These are phyloP conservation scores for Nebria salina DNA, from an alignment of 2,888 invertebrate species.

Conservation along the genomic window DNA sequence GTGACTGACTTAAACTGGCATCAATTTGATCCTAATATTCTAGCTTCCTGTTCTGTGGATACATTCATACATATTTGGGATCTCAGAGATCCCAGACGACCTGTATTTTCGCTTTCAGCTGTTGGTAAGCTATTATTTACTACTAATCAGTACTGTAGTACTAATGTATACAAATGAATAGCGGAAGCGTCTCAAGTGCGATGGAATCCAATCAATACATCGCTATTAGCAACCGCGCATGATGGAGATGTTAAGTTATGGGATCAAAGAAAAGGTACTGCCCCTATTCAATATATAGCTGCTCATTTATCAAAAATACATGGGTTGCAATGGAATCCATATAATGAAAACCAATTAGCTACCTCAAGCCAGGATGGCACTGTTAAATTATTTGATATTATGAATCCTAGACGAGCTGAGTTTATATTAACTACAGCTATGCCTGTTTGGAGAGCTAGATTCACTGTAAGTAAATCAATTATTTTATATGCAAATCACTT, in stretches of 20 bases:
- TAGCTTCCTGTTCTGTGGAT: constrained; percentile 93
- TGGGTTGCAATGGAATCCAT: constrained; percentile 94
- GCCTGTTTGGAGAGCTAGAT: constrained; percentile 93
- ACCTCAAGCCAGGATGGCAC: constrained; percentile 96
- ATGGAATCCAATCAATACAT: constrained; percentile 87
- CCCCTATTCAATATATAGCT: constrained; percentile 91
- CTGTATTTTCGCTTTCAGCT: constrained; percentile 84
- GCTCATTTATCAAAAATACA: constrained; percentile 92
- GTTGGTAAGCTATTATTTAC: constrained; percentile 72
- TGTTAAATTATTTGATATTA: constrained; percentile 93
- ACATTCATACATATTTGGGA: constrained; percentile 96
- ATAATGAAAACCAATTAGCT: constrained; percentile 83
- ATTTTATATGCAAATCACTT: not conserved
- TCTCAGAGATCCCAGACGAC: constrained; percentile 84
- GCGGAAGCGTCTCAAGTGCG: constrained; percentile 94
- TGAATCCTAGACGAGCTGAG: constrained; percentile 84
- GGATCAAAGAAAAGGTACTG: constrained; percentile 89
- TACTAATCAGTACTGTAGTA: not conserved
- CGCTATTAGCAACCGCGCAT: constrained; percentile 92
- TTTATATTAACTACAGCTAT: constrained; percentile 84
- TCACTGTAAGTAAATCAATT: constrained; percentile 68
- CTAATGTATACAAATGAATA: constrained; percentile 54
- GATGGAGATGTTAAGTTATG: constrained; percentile 96
- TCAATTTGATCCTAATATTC: constrained; percentile 75
- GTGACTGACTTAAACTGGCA: constrained; percentile 96